Base-by-base conservation (phyloP, 1,140 invertebrate genomes). In the Olivierus martensii region DNA sequence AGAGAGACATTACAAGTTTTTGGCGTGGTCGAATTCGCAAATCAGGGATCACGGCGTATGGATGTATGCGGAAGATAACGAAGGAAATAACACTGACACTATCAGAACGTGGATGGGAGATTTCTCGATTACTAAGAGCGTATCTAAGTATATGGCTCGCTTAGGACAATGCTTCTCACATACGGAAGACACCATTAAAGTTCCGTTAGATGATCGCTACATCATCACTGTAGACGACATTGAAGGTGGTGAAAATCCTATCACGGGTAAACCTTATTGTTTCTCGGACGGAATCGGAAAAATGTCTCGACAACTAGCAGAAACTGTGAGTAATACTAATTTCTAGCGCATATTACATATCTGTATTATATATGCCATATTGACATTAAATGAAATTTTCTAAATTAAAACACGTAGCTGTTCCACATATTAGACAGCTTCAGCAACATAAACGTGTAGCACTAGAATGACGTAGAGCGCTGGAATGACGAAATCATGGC, bases 81-180 rank as follows among this genome's bases (percentile, higher is more conserved):
- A 47, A 12, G 57, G 60, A 28, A 50, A 57, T 22, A 49, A 52
- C 2, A 51, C 34, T 6, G n/a, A 15, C 10, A 21, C 22, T 34
- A 63, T 63, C 10, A 43, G 62, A 18, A 36, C 46, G 17, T 63
- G 62, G 62, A 63, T 63, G 62, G 62, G 62, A 1, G 58, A 63
- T 43, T 63, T 63, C 47, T 53, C 51, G 46, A 39, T 52, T 3
- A 58, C 56, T 11, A 48, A 55, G 9, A 60, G 42, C 37, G 62
- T 63, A n/a, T 55, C 62, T 5, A 63, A 63, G 18, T 52, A 60
- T 47, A 63, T 63, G 59, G 58, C 62, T 28, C 45, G 62, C 47
- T 63, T 63, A 60, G 62, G 62, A 45, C 62, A 63, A 35, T 63
- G 62, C 49, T 63, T 63, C 48, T 62, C 62, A 7, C 59, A 61